phyloP scores from a whole-genome alignment of 2,888 invertebrate species.

The Ochropleura plecta region DNA sequence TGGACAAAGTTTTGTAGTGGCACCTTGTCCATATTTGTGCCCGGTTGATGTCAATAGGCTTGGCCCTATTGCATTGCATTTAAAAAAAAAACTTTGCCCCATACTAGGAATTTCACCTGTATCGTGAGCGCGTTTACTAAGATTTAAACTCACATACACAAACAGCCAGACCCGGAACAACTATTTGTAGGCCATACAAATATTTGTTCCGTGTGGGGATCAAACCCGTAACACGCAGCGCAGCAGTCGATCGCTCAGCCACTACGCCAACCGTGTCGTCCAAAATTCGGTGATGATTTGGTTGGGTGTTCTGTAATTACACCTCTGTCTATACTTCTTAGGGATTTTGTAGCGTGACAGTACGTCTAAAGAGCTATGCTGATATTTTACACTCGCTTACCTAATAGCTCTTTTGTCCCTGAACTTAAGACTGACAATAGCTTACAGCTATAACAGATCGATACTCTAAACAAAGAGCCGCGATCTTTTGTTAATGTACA shows the following conservation, averaged over 20 bases:
- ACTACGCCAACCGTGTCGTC: too few species aligned
- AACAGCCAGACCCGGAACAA: too few species aligned
- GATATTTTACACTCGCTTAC: background rate
- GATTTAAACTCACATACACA: too few species aligned
- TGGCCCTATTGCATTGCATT: background rate
- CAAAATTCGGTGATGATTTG: too few species aligned
- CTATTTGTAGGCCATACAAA: too few species aligned
- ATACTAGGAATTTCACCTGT: too few species aligned
- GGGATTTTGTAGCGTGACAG: background rate
- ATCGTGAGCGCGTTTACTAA: too few species aligned
- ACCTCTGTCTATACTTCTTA: background rate
- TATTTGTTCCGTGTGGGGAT: too few species aligned
- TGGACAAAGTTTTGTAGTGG: too few species aligned
- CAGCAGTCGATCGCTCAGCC: too few species aligned
- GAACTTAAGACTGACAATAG: background rate
- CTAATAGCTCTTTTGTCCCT: background rate
- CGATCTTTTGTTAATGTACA: slow-evolving; percentile 31
- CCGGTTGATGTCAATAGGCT: background rate
- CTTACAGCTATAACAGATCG: slow-evolving; percentile 12
- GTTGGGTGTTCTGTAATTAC: background rate
- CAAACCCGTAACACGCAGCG: too few species aligned
- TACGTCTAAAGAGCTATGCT: too few species aligned
- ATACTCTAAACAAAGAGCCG: slow-evolving; percentile 34
- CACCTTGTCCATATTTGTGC: background rate
- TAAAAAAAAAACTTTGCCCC: background rate